A percentile compares a stretch with the other conserved stretches of the same genome.
These are phyloP conservation scores for Elysia crispata DNA, from an alignment of 2,888 invertebrate species.

Conservation along the genomic window DNA sequence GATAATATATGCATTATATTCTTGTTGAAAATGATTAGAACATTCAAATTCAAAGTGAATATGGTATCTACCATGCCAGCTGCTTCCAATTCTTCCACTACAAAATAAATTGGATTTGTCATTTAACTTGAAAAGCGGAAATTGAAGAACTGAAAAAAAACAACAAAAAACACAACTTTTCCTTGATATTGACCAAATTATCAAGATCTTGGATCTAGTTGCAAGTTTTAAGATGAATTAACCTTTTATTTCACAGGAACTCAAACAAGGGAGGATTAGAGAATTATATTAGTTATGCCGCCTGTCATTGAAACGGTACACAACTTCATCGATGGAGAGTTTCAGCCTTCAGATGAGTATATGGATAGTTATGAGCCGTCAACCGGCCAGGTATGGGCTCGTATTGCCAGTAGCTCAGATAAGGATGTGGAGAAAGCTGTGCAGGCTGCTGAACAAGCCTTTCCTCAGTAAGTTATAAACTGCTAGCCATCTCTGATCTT, in stretches of 20 bases:
- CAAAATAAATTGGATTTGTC: too few species aligned
- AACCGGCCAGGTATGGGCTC: conserved; percentile 77
- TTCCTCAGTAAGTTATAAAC: conserved; percentile 73
- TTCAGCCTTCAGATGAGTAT: conserved; percentile 65
- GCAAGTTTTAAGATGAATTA: neutral
- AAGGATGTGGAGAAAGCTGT: conserved; percentile 76
- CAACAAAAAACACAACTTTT: too few species aligned
- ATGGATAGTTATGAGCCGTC: conserved; percentile 79
- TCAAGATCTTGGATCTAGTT: neutral
- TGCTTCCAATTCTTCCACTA: too few species aligned
- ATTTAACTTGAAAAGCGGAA: too few species aligned
- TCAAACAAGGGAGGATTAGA: too few species aligned
- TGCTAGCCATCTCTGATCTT: neutral
- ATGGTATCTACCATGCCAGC: too few species aligned
- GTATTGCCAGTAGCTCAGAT: conserved; percentile 78
- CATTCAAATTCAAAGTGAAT: too few species aligned
- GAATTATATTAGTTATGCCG: too few species aligned
- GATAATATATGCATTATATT: too few species aligned
- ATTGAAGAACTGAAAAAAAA: too few species aligned
- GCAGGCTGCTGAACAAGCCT: conserved; percentile 78
- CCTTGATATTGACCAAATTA: neutral
- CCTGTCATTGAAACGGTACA: conserved; percentile 44
- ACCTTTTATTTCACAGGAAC: too few species aligned
- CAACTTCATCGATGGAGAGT: conserved; percentile 78
- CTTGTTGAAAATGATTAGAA: too few species aligned